Base-by-base conservation (phyloP, 1,140 invertebrate species). In the Drosophila ironensis region DNA sequence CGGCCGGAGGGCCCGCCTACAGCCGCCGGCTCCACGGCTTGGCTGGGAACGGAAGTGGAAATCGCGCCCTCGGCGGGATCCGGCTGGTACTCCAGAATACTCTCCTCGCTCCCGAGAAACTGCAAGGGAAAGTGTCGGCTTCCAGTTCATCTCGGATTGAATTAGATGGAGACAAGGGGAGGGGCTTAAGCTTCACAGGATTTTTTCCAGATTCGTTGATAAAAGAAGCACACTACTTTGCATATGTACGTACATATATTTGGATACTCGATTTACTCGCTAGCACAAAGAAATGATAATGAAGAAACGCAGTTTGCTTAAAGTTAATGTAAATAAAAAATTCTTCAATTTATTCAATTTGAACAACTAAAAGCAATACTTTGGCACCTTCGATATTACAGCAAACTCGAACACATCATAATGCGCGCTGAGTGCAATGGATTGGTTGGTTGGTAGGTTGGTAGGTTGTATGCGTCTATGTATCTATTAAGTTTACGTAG, bases 61-160 rank as follows among this genome's bases (percentile, higher is more conserved):
- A 30, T 12, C 17, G 28, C 12, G 3, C 12, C 12, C 6, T 51
- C 25, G 4, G 45, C 46, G 4, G 73, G 64, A n/a, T 87, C 78
- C 1, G 87, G 54, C 24, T 89, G 78, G 19, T 89, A 89, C 48
- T 89, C 87, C 45, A 89, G 19, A 6, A 89, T 89, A 82, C 95
- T 96, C 90, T 96, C 95, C 90, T 95, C 94, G 86, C 95, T 96
- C 56, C 95, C 95, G 28, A 94, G 93, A 87, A 95, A 95, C 87
- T 89, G 52, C 8, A 72, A 86, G 16, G n/a, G 44, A 35, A 59
- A 30, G 12, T 20, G 24, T n/a, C n/a, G 14, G 25, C 28, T 20
- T 54, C 72, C 16, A 50, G 28, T 27, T 37, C 27, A 28, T 7
- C 30, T 20, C 2, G 46, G 17, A 38, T 14, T 14, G 14, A 14